Percentiles rank a stretch among this genome's conserved stretches.
These are phyloP conservation scores for Blastomussa wellsi DNA, from an alignment of 92 coral and sea anemone genomes.

Conservation along the genomic window DNA sequence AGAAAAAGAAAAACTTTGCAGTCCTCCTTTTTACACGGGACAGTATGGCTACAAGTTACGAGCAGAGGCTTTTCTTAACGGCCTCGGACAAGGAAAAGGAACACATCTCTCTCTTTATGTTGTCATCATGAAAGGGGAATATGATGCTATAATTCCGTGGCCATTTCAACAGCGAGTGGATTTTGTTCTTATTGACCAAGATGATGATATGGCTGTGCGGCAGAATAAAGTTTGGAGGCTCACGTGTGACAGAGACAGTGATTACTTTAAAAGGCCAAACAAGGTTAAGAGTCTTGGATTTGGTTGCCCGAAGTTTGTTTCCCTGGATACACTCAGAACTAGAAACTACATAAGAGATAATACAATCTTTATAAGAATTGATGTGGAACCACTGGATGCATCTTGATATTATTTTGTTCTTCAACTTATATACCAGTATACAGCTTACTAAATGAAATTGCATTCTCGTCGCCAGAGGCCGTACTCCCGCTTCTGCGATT, in stretches of 20 bases:
- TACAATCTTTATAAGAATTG: slow-evolving; percentile 94
- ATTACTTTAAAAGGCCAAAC: slow-evolving; percentile 93
- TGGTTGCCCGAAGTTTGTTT: slow-evolving; percentile 99
- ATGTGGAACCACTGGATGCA: slow-evolving; percentile 90
- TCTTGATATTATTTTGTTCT: slow-evolving; percentile 24
- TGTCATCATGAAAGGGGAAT: slow-evolving; percentile 97
- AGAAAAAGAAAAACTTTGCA: slow-evolving; percentile 95
- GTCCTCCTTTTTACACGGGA: slow-evolving; percentile 99
- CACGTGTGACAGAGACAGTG: slow-evolving; percentile 95
- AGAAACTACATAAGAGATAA: slow-evolving; percentile 90
- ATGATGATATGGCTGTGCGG: slow-evolving; percentile 72
- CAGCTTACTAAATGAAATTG: neutral
- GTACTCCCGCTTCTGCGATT: too few species aligned
- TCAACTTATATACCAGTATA: neutral
- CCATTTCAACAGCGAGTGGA: slow-evolving; percentile 98
- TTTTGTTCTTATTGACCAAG: slow-evolving; percentile 94
- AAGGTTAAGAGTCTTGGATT: slow-evolving; percentile 96
- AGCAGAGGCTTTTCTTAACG: slow-evolving; percentile 98
- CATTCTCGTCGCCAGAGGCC: too few species aligned
- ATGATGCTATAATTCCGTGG: slow-evolving; percentile 97
- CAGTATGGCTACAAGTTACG: slow-evolving; percentile 97
- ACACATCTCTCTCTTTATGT: slow-evolving; percentile 95
- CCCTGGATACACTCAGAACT: slow-evolving; percentile 87
- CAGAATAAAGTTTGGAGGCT: slow-evolving; percentile 96
- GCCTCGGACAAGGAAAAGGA: slow-evolving; percentile 98